Conservation (phyloP, 2,888 invertebrate genomes). For the Cephus runcator region DNA sequence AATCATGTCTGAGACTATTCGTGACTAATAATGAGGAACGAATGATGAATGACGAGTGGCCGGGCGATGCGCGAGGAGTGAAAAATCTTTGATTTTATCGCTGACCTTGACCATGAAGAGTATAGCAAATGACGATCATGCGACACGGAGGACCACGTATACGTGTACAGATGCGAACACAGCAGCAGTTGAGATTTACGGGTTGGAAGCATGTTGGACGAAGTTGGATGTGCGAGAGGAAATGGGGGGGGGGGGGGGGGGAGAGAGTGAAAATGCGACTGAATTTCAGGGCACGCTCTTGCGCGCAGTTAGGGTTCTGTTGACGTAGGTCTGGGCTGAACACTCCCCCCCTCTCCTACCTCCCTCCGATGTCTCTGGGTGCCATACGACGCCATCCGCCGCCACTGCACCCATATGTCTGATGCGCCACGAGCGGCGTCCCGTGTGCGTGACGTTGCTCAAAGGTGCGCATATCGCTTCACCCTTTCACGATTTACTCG, state of each 20-base stretch:
- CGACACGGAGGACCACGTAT: background rate
- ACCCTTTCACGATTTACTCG: no score
- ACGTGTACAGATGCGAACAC: background rate
- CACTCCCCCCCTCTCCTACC: background rate
- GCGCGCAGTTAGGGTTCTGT: slow-evolving; percentile 1
- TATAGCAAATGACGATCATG: background rate
- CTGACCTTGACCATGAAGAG: background rate
- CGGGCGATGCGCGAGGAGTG: background rate
- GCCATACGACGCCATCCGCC: no score
- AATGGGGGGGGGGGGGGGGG: background rate
- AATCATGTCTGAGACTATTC: no score
- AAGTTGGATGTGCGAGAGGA: no score
- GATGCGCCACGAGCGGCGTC: slow-evolving; percentile 25
- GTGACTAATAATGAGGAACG: no score
- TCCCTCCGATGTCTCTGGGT: no score
- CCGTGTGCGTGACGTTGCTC: slow-evolving; percentile 32
- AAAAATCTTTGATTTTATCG: background rate
- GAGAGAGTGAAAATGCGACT: background rate
- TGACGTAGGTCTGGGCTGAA: background rate
- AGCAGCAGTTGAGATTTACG: no score
- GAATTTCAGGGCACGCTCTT: background rate
- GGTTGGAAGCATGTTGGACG: no score
- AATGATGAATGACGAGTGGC: background rate
- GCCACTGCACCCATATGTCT: no score
- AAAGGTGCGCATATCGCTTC: slow-evolving; percentile 20